These are phyloP conservation scores for Aleiodes leptofemur DNA, from an alignment of 2,888 invertebrate genomes.

Conservation along the genomic window DNA sequence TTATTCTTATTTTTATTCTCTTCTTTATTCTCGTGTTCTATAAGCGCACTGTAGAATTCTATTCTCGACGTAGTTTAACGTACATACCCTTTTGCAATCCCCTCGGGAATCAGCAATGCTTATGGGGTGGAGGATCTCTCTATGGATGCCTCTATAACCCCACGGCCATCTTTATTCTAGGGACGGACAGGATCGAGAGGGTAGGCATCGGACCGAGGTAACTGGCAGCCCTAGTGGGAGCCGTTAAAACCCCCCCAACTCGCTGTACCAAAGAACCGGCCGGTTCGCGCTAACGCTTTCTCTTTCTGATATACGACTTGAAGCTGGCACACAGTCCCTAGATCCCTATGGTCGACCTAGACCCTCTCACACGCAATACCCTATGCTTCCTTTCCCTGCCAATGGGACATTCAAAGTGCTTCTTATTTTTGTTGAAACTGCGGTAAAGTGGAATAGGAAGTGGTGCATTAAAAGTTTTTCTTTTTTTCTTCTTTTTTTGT, in stretches of 20 bases:
- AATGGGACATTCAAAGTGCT: constrained; percentile 35
- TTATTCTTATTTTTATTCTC: background rate
- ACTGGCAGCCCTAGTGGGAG: constrained; percentile 74
- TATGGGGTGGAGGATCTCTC: constrained; percentile 60
- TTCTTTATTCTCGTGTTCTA: constrained; percentile 39
- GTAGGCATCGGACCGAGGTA: constrained; percentile 75
- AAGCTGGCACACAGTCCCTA: constrained; percentile 61
- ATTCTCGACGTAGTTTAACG: constrained; percentile 41
- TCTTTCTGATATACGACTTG: constrained; percentile 70
- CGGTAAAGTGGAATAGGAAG: background rate
- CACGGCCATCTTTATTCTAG: constrained; percentile 72
- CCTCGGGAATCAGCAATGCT: constrained; percentile 49
- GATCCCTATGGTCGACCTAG: constrained; percentile 30
- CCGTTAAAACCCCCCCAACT: constrained; percentile 72
- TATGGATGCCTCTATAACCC: constrained; percentile 55
- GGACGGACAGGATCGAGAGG: constrained; percentile 72
- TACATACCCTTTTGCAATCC: constrained; percentile 62
- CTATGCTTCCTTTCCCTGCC: constrained; percentile 36
- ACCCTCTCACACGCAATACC: constrained; percentile 21
- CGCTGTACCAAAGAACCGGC: constrained; percentile 61
- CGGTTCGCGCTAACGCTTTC: constrained; percentile 58
- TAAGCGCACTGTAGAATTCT: constrained; percentile 24
- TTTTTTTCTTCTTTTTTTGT: too few species aligned
- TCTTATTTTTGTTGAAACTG: background rate
- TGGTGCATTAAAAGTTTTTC: background rate